Evolutionary conservation across 2,888 invertebrate genomes (phyloP).

Genomic region (Stramonita haemastoma): DNA sequence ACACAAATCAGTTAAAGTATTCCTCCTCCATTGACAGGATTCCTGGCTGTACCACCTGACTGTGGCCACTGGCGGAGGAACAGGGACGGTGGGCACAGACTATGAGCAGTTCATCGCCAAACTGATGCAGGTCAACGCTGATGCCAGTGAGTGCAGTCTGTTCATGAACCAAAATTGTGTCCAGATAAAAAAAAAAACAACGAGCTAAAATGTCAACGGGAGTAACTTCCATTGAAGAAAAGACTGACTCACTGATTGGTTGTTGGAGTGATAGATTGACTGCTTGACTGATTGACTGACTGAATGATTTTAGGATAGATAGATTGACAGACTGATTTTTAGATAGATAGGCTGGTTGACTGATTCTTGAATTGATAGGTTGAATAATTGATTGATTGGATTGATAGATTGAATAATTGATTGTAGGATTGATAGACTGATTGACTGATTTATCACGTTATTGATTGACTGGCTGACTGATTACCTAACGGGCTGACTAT

Average conservation of each 20-base stretch:
- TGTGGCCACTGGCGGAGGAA: conserved; percentile 89
- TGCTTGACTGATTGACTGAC: too few relatives aligned
- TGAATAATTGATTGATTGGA: too few relatives aligned
- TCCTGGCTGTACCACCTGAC: conserved; percentile 85
- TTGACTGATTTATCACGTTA: too few relatives aligned
- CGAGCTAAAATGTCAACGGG: not conserved
- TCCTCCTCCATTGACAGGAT: conserved; percentile 76
- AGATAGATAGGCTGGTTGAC: too few relatives aligned
- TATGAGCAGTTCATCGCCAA: conserved; percentile 95
- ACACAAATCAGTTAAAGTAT: too few relatives aligned
- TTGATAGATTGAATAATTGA: too few relatives aligned
- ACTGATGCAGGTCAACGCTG: conserved; percentile 96
- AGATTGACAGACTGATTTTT: too few relatives aligned
- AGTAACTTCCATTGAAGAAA: not conserved
- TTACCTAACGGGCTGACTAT: not conserved
- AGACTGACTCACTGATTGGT: too few relatives aligned
- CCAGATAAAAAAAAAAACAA: not conserved
- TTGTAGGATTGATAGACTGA: too few relatives aligned
- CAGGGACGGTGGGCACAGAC: conserved; percentile 92
- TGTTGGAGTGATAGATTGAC: too few relatives aligned
- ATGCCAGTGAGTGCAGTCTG: conserved; percentile 83
- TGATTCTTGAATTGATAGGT: too few relatives aligned
- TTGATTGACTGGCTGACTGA: not conserved
- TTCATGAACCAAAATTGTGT: not conserved
- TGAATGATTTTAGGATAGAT: too few relatives aligned